These are phyloP conservation scores for Chaenocephalus aceratus DNA, from an alignment of 2,113 vertebrate genomes.

Conservation along the genomic window DNA sequence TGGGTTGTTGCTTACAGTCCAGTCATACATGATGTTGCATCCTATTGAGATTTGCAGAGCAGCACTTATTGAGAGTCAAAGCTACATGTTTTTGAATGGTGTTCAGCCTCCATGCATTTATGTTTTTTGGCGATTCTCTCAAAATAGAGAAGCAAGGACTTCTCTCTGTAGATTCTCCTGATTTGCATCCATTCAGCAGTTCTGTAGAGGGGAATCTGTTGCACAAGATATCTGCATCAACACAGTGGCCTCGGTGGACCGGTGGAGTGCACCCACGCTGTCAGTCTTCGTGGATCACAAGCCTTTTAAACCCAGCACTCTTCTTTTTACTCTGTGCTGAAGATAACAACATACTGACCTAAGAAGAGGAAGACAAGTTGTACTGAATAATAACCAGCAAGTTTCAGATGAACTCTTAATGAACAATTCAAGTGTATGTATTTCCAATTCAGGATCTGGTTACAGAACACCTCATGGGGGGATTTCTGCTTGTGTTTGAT, in stretches of 20 bases:
- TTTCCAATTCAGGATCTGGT: neutral
- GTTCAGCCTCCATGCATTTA: neutral
- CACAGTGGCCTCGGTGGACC: conserved; percentile 1
- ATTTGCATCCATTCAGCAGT: conserved; percentile 7
- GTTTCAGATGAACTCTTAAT: no score
- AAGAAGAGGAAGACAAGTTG: neutral
- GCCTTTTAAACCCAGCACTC: neutral
- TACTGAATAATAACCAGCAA: neutral
- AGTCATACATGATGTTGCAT: neutral
- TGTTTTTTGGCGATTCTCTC: neutral
- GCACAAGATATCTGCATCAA: conserved; percentile 20
- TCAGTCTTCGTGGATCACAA: conserved; percentile 8
- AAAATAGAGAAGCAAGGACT: neutral
- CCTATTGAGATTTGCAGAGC: neutral
- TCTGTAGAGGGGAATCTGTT: conserved; percentile 16
- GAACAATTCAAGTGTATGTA: no score
- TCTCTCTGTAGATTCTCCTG: neutral
- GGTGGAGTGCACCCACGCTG: conserved; percentile 29
- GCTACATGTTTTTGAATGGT: conserved; percentile 1
- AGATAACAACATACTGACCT: neutral
- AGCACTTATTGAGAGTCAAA: neutral
- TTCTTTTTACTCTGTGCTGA: neutral
- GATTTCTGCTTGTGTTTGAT: neutral
- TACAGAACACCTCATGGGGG: neutral
- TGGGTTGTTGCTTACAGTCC: neutral